Evolutionary conservation across 1,140 invertebrate genomes (phyloP), one percentile per base, ranked within the genome.

Genomic region (Ips typographus): DNA sequence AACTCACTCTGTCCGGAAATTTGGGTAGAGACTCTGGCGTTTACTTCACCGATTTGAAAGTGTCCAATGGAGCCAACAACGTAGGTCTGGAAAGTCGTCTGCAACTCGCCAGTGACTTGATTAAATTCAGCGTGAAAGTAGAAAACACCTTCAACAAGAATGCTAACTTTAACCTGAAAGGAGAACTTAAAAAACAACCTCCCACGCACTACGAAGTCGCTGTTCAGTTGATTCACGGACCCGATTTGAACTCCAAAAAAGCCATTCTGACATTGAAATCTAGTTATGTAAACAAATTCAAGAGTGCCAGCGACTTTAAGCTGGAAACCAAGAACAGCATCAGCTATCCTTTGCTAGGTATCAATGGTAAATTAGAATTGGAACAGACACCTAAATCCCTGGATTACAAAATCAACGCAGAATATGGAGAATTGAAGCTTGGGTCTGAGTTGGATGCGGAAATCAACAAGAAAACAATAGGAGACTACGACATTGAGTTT

Each of bases 401-500:
- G 0, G 81, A 85, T 37, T 75, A 82, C 7, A 84, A 86, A 0
- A 6, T 85, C 0, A 79, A 82, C 55, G 73, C 84, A 1, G 76
- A 82, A 53, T 88, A 87, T 73, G 75, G 81, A 0, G 84, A 86
- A 61, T 83, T 84, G 53, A 86, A 87, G 60, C 74, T 84, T 0
- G 83, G 83, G 0, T 80, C 85, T 0, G 83, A 89, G 51, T 62
- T 90, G 0, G 81, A 84, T 41, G 81, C 81, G 0, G 85, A 89
- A 63, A 79, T 77, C 3, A 80, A 83, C 53, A 8, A 81, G 77
- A 55, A 85, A 83, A 40, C 80, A 83, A 40, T 76, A 71, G 36
- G 85, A 2, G 88, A 90, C 55, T 89, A 87, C 69, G 83, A 85
- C 40, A 38, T 88, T 3, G 85, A 87, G 68, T 79, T 89, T 42